Percentiles rank a stretch among this genome's conserved stretches.
Conservation (phyloP, 2,113 vertebrate species). For the Cisticola juncidis region DNA sequence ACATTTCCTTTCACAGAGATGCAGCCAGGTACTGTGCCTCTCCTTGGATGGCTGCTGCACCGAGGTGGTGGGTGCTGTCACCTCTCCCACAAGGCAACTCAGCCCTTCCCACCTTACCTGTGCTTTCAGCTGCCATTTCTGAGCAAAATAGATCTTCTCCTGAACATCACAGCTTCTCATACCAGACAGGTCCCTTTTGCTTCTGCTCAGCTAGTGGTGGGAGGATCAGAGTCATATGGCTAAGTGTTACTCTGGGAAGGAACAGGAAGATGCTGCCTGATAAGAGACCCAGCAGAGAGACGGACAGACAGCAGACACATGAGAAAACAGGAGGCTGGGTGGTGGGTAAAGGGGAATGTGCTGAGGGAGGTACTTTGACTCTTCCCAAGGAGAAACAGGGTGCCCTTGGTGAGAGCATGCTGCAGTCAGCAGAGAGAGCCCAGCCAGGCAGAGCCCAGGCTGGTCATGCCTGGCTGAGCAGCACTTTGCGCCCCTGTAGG, state of each 20-base stretch:
- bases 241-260: not conserved
- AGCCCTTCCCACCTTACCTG: not conserved
- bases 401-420: conserved; percentile 15
- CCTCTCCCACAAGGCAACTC: not conserved
- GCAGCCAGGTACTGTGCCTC: not conserved
- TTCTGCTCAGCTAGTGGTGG: not conserved
- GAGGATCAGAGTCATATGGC: not conserved
- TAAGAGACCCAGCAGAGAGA: not conserved
- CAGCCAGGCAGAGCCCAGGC: not conserved
- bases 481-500: conserved; percentile 16
- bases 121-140: not conserved
- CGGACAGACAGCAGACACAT: not conserved
- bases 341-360: not conserved
- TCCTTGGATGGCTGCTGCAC: rapidly evolving
- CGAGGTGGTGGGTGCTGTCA: not conserved
- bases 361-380: conserved; percentile 3
- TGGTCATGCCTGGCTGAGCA: conserved; percentile 47
- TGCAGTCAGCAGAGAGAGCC: conserved; percentile 53
- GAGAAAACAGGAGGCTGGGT: not conserved
- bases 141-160: not conserved
- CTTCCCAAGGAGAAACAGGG: not conserved
- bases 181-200: not conserved
- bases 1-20: not conserved
- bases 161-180: not conserved
- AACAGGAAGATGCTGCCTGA: not conserved